A percentile compares a stretch with the other conserved stretches of the same genome.
Evolutionary conservation across 2,113 vertebrate species (phyloP).

Genomic region (Nibea albiflora): DNA sequence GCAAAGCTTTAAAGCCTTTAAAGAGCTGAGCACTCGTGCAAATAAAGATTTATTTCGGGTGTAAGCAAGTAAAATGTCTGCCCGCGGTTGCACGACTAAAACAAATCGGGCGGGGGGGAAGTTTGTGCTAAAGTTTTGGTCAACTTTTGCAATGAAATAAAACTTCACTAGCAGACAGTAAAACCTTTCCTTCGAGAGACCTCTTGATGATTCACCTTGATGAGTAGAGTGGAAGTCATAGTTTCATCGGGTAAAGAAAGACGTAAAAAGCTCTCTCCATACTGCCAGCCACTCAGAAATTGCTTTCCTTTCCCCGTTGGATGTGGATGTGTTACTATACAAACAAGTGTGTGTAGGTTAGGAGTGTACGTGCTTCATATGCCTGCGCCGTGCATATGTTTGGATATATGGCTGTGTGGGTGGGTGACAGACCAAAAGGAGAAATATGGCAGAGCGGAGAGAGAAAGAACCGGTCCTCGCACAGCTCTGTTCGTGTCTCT

Average conservation of each 20-base stretch:
- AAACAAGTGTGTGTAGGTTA: slow-evolving; percentile 9
- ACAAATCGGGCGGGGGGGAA: too few relatives aligned
- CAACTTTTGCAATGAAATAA: neutral
- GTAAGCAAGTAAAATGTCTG: neutral
- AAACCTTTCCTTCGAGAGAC: neutral
- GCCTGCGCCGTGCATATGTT: slow-evolving; percentile 50
- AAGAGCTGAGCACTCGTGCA: neutral
- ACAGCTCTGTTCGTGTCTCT: slow-evolving; percentile 26
- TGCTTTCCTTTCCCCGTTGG: slow-evolving; percentile 1
- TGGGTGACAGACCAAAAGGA: slow-evolving; percentile 50
- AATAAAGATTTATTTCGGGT: neutral
- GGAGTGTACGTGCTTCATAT: slow-evolving; percentile 25
- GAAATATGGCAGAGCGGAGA: slow-evolving; percentile 25
- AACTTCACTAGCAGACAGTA: neutral
- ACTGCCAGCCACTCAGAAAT: neutral
- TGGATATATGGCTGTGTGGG: slow-evolving; percentile 64
- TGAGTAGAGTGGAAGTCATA: neutral
- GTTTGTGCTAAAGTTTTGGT: neutral
- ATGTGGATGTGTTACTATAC: neutral
- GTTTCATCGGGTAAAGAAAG: neutral
- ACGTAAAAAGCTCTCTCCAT: neutral
- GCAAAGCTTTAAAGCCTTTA: neutral
- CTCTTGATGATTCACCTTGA: neutral
- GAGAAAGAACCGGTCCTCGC: slow-evolving; percentile 2
- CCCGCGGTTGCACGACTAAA: neutral